phyloP scores from a whole-genome alignment of 2,113 vertebrate genomes.

The Cheirogaleus medius region DNA sequence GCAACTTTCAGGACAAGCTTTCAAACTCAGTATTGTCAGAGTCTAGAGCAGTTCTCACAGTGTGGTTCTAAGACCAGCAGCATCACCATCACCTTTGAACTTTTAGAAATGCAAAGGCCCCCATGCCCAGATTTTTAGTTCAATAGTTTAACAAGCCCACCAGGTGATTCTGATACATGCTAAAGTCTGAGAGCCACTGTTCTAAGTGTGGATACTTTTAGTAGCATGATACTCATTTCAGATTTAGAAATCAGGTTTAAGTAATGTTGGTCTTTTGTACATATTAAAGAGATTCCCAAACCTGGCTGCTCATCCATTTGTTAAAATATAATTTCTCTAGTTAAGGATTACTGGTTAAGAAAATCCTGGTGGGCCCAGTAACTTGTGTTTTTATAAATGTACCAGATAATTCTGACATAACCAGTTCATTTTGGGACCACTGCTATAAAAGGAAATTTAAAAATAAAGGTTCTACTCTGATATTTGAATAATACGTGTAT shows the following conservation, averaged over 20 bases:
- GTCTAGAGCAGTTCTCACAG: background rate
- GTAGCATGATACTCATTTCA: background rate
- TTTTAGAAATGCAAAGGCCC: background rate
- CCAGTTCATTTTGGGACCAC: background rate
- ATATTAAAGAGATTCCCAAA: background rate
- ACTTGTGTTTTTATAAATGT: background rate
- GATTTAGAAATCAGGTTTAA: background rate
- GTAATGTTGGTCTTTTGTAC: background rate
- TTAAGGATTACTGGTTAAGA: conserved; percentile 1
- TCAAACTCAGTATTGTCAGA: background rate
- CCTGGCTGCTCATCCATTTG: background rate
- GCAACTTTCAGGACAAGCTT: background rate
- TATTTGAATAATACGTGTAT: background rate
- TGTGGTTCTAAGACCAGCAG: background rate
- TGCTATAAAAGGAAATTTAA: conserved; percentile 1
- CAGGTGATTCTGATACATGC: background rate
- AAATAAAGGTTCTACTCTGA: background rate
- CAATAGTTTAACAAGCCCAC: background rate
- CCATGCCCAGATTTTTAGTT: background rate
- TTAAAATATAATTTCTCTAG: conserved; percentile 10
- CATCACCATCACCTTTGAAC: background rate
- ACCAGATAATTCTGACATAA: background rate
- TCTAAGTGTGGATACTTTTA: background rate
- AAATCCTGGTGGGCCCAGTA: background rate
- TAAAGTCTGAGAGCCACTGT: background rate